Evolutionary conservation across 1,140 invertebrate species (phyloP), one percentile per base, ranked within the genome.

Genomic region (Trichoplusia ni): DNA sequence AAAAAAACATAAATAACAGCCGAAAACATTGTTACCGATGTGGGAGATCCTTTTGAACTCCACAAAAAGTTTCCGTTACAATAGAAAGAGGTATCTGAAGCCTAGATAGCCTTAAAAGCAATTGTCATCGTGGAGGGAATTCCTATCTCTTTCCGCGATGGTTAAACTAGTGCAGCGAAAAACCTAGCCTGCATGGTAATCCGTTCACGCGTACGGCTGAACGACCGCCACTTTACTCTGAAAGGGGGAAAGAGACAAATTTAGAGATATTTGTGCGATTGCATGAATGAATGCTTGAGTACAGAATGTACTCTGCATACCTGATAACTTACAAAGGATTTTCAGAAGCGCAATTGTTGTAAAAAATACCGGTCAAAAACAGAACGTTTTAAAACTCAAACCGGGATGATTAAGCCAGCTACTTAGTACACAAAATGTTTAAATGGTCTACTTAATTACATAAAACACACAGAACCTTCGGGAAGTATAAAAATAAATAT

Each of bases 1-100:
- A 64, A 59, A 53, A 61, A 29, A 62, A 59, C 54, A 68, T 68
- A 68, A 68, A 68, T 63, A 68, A 46, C 37, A 46, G n/a, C 23
- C 18, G 46, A 63, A 60, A 47, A 58, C 53, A 47, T 59, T 25
- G 51, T 56, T 56, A 51, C 31, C 33, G 14, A 51, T 51, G 51
- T 54, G 33, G 37, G 33, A 37, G 51, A 40, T 16, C 11, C 13
- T 56, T 56, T 25, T 56, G 51, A 38, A 38, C 6, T 9, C 9
- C 51, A 38, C 11, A 23, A 23, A 38, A 54, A 37, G 19, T n/a
- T 29, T 56, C 9, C 9, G 21, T 5, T 19, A 35, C n/a, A 35
- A 19, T 35, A 51, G 19, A 51, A 42, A 27, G 19, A 35, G 31
- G 19, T 7, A 13, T 35, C 8, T 16, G 5, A 21, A 35, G 21